Evolutionary conservation across 1,140 invertebrate species (phyloP).

Genomic region (Heterodera schachtii): DNA sequence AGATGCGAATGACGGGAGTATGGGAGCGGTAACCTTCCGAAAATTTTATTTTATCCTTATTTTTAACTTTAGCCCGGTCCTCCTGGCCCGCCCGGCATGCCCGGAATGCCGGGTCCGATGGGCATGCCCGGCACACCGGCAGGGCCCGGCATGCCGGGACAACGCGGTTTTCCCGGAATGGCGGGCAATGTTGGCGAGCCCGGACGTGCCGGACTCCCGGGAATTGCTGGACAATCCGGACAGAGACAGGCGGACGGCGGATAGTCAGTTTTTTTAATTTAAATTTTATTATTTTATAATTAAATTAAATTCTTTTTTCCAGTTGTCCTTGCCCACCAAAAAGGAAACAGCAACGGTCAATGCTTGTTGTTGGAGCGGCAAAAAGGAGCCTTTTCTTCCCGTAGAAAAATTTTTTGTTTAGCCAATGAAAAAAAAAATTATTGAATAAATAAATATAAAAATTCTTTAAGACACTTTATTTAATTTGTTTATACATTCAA

Average conservation of each 20-base stretch:
- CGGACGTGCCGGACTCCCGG: not conserved
- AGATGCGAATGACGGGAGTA: conserved; percentile 27
- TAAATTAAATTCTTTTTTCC: not conserved
- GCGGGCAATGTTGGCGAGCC: not conserved
- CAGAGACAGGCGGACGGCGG: not conserved
- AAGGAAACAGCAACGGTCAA: not conserved
- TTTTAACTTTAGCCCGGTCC: not conserved
- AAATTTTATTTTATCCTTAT: not conserved
- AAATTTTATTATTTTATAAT: not conserved
- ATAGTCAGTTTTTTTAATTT: not conserved
- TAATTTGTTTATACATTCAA: too few species aligned
- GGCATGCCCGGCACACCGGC: not conserved
- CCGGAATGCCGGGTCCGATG: not conserved
- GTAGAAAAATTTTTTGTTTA: not conserved
- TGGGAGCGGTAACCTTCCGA: not conserved
- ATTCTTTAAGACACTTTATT: too few species aligned
- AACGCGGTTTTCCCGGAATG: not conserved
- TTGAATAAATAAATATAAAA: too few species aligned
- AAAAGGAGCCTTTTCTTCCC: not conserved
- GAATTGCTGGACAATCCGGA: not conserved
- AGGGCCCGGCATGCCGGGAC: not conserved
- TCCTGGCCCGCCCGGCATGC: not conserved
- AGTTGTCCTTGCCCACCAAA: not conserved
- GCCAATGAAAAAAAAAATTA: too few species aligned
- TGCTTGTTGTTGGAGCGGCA: not conserved